Conservation (phyloP, 2,888 invertebrate species). For the Parasteatoda lunata region DNA sequence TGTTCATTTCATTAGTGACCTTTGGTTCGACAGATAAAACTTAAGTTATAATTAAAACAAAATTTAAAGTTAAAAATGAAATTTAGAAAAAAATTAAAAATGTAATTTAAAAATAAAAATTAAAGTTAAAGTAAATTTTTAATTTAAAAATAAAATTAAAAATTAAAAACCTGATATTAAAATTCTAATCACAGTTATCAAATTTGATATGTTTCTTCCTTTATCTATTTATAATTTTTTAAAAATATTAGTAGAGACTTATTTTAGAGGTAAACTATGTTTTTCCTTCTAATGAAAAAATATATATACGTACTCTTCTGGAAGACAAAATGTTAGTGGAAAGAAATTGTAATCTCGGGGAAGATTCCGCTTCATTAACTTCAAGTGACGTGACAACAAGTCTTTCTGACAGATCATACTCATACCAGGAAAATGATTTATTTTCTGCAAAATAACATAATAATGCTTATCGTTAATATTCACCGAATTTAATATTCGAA, state of each 20-base stretch:
- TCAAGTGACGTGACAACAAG: slow-evolving; percentile 89
- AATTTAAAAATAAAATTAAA: background rate
- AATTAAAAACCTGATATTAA: background rate
- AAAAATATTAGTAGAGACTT: background rate
- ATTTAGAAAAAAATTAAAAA: too few species aligned
- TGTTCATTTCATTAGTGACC: too few species aligned
- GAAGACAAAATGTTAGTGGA: slow-evolving; percentile 94
- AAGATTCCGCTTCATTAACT: slow-evolving; percentile 89
- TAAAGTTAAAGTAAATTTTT: background rate
- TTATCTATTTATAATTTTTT: background rate
- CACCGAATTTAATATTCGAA: too few species aligned
- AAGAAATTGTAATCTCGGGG: slow-evolving; percentile 93
- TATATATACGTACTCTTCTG: slow-evolving; percentile 83
- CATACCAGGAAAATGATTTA: slow-evolving; percentile 96
- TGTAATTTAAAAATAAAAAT: too few species aligned
- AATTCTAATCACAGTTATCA: background rate
- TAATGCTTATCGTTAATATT: too few species aligned
- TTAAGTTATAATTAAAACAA: too few species aligned
- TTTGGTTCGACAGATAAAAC: too few species aligned
- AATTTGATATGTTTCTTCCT: background rate
- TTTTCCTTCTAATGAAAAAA: too few species aligned
- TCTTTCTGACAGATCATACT: slow-evolving; percentile 92
- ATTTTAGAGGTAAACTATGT: background rate
- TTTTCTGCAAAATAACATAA: slow-evolving; percentile 80
- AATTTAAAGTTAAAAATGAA: too few species aligned